Evolutionary conservation across 2,888 invertebrate genomes (phyloP).

Genomic region (Melanostoma mellinum): DNA sequence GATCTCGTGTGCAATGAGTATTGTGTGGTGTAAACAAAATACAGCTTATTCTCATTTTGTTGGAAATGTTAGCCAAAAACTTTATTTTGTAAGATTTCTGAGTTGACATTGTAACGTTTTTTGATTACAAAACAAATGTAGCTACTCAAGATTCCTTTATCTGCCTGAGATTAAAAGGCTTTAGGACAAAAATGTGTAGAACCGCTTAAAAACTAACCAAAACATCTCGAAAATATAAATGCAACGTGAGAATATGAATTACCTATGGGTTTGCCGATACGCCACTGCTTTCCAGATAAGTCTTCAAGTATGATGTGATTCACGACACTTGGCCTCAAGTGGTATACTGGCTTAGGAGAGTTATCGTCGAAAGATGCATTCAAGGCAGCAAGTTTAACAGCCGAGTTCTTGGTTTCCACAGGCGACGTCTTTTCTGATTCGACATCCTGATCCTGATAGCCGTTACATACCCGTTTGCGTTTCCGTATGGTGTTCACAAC

Average conservation of each 20-base stretch:
- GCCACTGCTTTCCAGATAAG: slow-evolving; percentile 92
- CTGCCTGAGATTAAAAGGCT: too few relatives aligned
- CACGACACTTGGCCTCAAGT: slow-evolving; percentile 83
- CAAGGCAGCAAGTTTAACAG: slow-evolving; percentile 13
- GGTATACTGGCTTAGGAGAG: slow-evolving; percentile 82
- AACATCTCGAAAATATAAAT: background rate
- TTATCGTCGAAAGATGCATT: slow-evolving; percentile 73
- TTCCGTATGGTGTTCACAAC: slow-evolving; percentile 76
- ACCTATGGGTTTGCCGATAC: slow-evolving; percentile 93
- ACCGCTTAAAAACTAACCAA: too few relatives aligned
- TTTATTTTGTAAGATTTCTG: too few relatives aligned
- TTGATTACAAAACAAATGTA: too few relatives aligned
- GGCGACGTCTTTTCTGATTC: slow-evolving; percentile 9
- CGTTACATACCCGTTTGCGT: slow-evolving; percentile 75
- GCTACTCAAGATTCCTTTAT: too few relatives aligned
- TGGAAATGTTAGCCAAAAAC: too few relatives aligned
- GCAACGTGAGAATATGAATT: slow-evolving; percentile 10
- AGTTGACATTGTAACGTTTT: too few relatives aligned
- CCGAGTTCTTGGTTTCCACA: slow-evolving; percentile 8
- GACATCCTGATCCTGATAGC: slow-evolving; percentile 35
- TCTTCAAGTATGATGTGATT: slow-evolving; percentile 91
- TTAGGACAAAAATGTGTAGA: too few relatives aligned
- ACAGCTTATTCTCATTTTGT: too few relatives aligned
- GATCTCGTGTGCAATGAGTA: too few relatives aligned
- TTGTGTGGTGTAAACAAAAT: too few relatives aligned